Conservation (phyloP, 2,113 vertebrate genomes). For the Pachycephala philippinensis region DNA sequence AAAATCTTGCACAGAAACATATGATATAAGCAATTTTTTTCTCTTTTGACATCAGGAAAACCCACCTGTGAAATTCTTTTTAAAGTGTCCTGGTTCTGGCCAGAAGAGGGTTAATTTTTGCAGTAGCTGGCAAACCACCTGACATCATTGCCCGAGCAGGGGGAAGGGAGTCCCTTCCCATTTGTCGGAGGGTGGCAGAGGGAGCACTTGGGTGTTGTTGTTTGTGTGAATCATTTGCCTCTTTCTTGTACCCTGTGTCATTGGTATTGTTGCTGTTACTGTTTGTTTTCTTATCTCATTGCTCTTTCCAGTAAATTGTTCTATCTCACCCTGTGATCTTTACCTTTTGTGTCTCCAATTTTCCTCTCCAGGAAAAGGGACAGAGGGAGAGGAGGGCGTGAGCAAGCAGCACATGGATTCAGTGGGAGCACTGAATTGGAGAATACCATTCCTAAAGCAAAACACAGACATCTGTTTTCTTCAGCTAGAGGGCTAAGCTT, state of each 20-base stretch:
- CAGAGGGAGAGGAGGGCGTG: neutral
- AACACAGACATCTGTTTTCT: neutral
- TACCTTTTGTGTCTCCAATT: neutral
- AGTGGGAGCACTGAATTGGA: neutral
- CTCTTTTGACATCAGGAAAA: neutral
- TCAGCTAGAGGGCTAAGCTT: neutral
- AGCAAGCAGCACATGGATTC: neutral
- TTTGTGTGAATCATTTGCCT: neutral
- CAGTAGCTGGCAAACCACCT: rapidly evolving
- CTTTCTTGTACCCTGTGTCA: neutral
- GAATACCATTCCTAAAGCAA: neutral
- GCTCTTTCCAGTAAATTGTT: neutral
- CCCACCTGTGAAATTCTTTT: neutral
- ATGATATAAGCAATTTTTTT: neutral
- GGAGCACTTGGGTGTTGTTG: neutral
- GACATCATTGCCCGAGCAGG: neutral
- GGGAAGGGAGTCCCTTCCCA: neutral
- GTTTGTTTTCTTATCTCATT: neutral
- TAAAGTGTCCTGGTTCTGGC: neutral
- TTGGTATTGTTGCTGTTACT: neutral
- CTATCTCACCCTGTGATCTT: neutral
- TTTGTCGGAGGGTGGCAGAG: neutral
- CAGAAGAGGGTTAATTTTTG: neutral
- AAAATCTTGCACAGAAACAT: neutral
- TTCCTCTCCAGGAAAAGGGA: neutral